phyloP scores from a whole-genome alignment of 2,888 invertebrate genomes.

The Hipparchia semele region DNA sequence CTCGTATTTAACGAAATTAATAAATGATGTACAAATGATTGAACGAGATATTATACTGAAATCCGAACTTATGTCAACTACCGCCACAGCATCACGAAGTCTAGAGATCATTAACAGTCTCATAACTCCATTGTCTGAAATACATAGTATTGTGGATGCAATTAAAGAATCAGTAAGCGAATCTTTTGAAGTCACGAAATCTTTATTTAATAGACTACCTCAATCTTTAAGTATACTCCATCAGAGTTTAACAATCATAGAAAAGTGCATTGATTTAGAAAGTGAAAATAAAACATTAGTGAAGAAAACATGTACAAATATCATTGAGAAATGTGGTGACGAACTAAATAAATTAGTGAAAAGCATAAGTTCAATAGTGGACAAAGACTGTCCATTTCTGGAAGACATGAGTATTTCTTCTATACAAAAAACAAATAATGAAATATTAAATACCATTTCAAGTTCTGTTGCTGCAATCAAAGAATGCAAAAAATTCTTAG shows the following conservation, averaged over 20 bases:
- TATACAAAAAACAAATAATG: slow-evolving; percentile 71
- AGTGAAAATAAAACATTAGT: slow-evolving; percentile 86
- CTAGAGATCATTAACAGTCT: slow-evolving; percentile 85
- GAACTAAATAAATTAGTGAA: slow-evolving; percentile 81
- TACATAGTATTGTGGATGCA: slow-evolving; percentile 84
- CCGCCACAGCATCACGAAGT: slow-evolving; percentile 86
- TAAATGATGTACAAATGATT: slow-evolving; percentile 82
- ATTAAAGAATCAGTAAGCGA: slow-evolving; percentile 72
- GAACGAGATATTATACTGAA: slow-evolving; percentile 86
- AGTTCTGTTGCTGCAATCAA: slow-evolving; percentile 77
- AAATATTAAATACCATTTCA: slow-evolving; percentile 76
- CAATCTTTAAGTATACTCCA: slow-evolving; percentile 85
- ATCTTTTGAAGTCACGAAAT: slow-evolving; percentile 67
- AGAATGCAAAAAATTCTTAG: slow-evolving; percentile 64
- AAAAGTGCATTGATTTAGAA: slow-evolving; percentile 87
- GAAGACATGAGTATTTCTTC: slow-evolving; percentile 67
- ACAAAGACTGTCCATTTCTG: slow-evolving; percentile 67
- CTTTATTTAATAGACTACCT: slow-evolving; percentile 82
- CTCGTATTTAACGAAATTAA: slow-evolving; percentile 70
- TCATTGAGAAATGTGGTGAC: slow-evolving; percentile 83
- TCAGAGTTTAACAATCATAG: slow-evolving; percentile 85
- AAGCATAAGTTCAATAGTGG: slow-evolving; percentile 70
- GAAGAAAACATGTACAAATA: slow-evolving; percentile 86
- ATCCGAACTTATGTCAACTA: slow-evolving; percentile 86
- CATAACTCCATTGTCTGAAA: slow-evolving; percentile 84